Evolutionary conservation across 2,797 vertebrate species (phyloP), one percentile per base, ranked within the genome.

Genomic region (Acrocephalus scirpaceus): DNA sequence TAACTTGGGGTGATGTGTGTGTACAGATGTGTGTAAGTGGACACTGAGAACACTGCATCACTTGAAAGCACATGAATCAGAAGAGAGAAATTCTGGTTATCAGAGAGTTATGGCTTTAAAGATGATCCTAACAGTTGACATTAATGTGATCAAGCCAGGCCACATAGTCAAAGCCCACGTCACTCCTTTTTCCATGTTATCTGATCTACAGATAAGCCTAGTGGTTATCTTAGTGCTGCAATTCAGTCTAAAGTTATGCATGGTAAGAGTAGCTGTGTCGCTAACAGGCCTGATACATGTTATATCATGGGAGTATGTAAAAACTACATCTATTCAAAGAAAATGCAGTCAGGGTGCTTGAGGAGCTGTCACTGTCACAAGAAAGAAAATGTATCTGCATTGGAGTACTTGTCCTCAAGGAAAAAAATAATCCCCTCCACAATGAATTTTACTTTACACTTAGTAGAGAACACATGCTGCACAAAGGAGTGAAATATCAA

Each of bases 1-100:
- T 66, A 76, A 38, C 6, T 36, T 72, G 45, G n/a, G 4, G 7
- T 53, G 45, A 45, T 42, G 29, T 78, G 7, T 65, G 12, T 42
- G 22, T 23, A 18, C 32, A 64, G 50, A n/a, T 34, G 25, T 18
- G 4, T 56, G 11, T 50, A 50, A 75, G 13, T 22, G 48, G 45
- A 38, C 30, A 15, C 29, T n/a, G 27, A 0, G 4, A 3, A 4
- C 1, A 3, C n/a, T 70, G 18, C 7, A 5, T 62, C n/a, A 22
- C 65, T 73, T 51, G 16, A 66, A 83, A 70, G 30, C 9, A 17
- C 1, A 1, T 30, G 30, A 44, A 61, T 12, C 22, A 27, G 12
- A 26, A 88, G 8, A 62, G 4, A 75, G 50, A 91, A 71, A 45
- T 22, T 90, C n/a, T 58, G 21, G 40, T 36, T 67, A 65, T 56